phyloP scores from a whole-genome alignment of 2,888 invertebrate genomes.

The Papilio demoleus region DNA sequence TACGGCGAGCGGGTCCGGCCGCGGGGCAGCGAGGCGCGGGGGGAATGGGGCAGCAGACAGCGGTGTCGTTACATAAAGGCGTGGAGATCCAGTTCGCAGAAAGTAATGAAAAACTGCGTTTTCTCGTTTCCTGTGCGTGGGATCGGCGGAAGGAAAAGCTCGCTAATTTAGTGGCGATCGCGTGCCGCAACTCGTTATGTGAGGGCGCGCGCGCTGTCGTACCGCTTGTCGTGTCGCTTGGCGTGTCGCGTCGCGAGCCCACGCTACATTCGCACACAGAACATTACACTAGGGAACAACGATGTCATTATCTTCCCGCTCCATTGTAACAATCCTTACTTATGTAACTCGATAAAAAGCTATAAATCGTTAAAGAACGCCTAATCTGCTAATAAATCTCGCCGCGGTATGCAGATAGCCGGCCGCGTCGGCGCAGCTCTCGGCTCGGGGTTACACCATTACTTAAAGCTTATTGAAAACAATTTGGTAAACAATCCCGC shows the following conservation, averaged over 20 bases:
- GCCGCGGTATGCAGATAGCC: conserved; percentile 63
- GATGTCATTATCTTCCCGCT: conserved; percentile 67
- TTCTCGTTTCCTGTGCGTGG: conserved; percentile 78
- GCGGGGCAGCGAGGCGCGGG: conserved; percentile 41
- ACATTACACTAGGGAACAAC: conserved; percentile 59
- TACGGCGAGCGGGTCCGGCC: conserved; percentile 73
- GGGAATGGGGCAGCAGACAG: conserved; percentile 51
- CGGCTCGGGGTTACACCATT: conserved; percentile 66
- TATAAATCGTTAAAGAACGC: conserved; percentile 73
- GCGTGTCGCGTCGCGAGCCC: conserved; percentile 50
- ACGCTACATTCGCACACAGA: conserved; percentile 53
- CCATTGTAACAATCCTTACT: conserved; percentile 66
- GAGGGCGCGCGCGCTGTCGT: conserved; percentile 51
- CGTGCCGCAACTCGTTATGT: conserved; percentile 73
- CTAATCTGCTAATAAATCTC: conserved; percentile 71
- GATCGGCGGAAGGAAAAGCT: conserved; percentile 80
- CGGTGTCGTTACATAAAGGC: conserved; percentile 76
- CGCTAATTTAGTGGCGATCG: conserved; percentile 72
- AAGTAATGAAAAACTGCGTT: conserved; percentile 76
- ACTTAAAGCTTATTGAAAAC: conserved; percentile 79
- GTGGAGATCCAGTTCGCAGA: conserved; percentile 75
- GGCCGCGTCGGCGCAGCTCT: conserved; percentile 61
- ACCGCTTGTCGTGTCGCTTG: conserved; percentile 40
- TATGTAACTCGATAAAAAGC: conserved; percentile 73
- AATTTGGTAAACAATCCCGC: conserved; percentile 80